Conservation (phyloP, 2,888 invertebrate species). For the Tetanocera ferruginea region DNA sequence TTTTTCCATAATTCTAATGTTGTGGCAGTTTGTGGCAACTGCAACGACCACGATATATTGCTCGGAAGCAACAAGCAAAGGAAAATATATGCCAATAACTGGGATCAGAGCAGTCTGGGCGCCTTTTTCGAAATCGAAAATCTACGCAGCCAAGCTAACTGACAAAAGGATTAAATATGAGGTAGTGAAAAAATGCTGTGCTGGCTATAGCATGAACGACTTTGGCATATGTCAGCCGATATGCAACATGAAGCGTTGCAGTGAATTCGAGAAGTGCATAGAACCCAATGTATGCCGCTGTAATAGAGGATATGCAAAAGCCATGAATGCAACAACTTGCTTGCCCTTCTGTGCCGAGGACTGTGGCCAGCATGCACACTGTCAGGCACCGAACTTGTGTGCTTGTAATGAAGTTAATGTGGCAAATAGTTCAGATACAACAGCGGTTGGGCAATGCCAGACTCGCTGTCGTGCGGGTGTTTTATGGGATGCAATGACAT, state of each 20-base stretch:
- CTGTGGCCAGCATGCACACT: slow-evolving; percentile 59
- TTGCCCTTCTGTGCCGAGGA: slow-evolving; percentile 52
- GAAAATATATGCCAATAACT: background rate
- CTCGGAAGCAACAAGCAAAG: background rate
- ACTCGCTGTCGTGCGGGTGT: background rate
- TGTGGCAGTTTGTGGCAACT: background rate
- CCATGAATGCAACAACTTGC: slow-evolving; percentile 70
- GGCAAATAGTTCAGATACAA: slow-evolving; percentile 53
- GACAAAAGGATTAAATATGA: slow-evolving; percentile 57
- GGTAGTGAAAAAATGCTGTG: slow-evolving; percentile 57
- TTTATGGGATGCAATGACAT: slow-evolving; percentile 5
- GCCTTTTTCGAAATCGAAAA: background rate
- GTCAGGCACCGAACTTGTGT: slow-evolving; percentile 65
- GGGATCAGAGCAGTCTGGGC: background rate
- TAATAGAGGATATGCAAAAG: slow-evolving; percentile 50
- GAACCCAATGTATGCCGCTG: slow-evolving; percentile 56
- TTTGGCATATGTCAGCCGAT: slow-evolving; percentile 67
- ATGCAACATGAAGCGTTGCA: slow-evolving; percentile 62
- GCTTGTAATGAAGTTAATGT: slow-evolving; percentile 71
- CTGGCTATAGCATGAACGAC: slow-evolving; percentile 59
- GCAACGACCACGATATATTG: background rate
- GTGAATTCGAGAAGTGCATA: slow-evolving; percentile 56
- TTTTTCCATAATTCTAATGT: background rate
- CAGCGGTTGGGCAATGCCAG: slow-evolving; percentile 52
- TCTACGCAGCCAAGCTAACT: background rate